Base-by-base conservation (phyloP, 2,113 vertebrate genomes). In the Prietella phreatophila region DNA sequence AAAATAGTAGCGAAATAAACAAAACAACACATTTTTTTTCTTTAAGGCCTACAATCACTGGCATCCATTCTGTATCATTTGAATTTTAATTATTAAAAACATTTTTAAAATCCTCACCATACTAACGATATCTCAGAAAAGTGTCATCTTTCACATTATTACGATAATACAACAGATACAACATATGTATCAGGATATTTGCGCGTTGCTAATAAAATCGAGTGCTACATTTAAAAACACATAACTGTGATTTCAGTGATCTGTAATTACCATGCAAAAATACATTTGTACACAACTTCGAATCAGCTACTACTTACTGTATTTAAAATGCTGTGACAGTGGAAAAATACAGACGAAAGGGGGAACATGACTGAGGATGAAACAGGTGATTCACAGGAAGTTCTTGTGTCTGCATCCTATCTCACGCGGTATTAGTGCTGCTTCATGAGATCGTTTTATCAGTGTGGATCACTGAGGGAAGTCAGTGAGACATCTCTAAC, bases 401-500 rank as follows among this genome's bases (percentile, higher is more conserved):
- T 65, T 58, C 20, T 4, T n/a, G 19, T 60, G 56, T 39, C 56
- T 61, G 56, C 19, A 61, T 82, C 56, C 56, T 61, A 14, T 85
- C 25, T 42, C 36, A 86, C 17, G 42, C 33, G 20, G 25, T n/a
- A 19, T 25, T n/a, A 19, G 7, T 39, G 22, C 25, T 81, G 81
- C 80, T 79, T 73, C 50, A 63, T 87, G 76, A 80, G 80, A 61
- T 17, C 39, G 85, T 90, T 87, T 63, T 63, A 71, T 42, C 39
- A 39, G 67, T 83, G 56, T 27, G 55, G 78, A 75, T 89, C 79
- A 89, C 20, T 1, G 42, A 83, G 73, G 71, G 81, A 20, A 76
- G 78, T 73, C 85, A 84, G 73, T 56, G 81, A 88, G 71, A 83
- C 84, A 86, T 60, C 69, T 82, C 83, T 85, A 63, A 89, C 82